Evolutionary conservation across 2,113 vertebrate genomes (phyloP).

Genomic region (Eurystomus gularis): DNA sequence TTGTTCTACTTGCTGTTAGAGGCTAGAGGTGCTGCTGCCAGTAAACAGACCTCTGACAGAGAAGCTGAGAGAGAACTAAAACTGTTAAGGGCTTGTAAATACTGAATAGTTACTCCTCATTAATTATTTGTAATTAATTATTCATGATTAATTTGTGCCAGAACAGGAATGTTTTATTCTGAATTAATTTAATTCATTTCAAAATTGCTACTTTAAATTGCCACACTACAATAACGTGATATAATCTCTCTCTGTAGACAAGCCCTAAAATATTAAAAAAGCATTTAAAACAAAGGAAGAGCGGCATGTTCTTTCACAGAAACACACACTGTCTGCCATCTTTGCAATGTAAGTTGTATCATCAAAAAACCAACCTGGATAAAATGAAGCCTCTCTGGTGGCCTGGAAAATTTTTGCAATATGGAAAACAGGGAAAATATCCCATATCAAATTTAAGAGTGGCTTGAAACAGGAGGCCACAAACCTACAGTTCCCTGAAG

Average conservation of each 20-base stretch:
- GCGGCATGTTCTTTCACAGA: neutral
- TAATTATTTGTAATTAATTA: conserved; percentile 68
- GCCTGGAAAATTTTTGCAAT: neutral
- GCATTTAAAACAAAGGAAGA: conserved; percentile 58
- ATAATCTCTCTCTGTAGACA: conserved; percentile 66
- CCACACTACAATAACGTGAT: conserved; percentile 47
- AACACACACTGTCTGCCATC: neutral
- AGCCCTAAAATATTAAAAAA: conserved; percentile 64
- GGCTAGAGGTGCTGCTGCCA: neutral
- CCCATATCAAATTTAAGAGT: neutral
- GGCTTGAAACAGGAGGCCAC: neutral
- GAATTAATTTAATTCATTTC: conserved; percentile 66
- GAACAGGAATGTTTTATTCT: conserved; percentile 61
- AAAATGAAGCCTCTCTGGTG: neutral
- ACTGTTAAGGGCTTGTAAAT: conserved; percentile 53
- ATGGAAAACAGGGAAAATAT: neutral
- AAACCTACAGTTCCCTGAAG: neutral
- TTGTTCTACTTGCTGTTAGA: neutral
- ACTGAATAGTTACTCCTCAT: conserved; percentile 55
- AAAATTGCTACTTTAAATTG: conserved; percentile 66
- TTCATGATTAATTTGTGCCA: conserved; percentile 68
- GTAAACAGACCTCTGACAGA: neutral
- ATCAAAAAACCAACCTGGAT: neutral
- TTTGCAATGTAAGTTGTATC: neutral
- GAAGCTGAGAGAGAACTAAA: conserved; percentile 32